Conservation (phyloP, 2,888 invertebrate genomes). For the Tenthredo distinguenda region DNA sequence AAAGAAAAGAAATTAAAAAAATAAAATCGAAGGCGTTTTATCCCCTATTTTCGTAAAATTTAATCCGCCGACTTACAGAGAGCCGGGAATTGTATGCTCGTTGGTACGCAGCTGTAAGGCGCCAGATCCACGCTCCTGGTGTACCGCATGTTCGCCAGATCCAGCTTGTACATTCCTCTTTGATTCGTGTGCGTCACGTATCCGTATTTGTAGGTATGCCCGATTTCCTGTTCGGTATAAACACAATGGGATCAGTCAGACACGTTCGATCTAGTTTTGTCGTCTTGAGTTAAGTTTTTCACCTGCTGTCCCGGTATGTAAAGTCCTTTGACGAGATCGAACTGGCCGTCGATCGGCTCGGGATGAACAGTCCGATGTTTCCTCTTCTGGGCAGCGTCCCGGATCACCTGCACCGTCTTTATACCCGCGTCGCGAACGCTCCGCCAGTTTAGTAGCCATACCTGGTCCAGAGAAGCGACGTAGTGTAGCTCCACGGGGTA, state of each 20-base stretch:
- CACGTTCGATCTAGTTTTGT: too few species aligned
- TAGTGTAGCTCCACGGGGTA: conserved; percentile 86
- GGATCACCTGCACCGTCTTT: conserved; percentile 86
- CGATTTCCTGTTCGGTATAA: conserved; percentile 78
- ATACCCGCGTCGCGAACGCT: conserved; percentile 81
- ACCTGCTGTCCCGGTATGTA: conserved; percentile 83
- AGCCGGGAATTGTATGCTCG: conserved; percentile 85
- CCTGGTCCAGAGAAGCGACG: conserved; percentile 86
- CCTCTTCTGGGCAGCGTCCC: conserved; percentile 86
- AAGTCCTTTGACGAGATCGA: conserved; percentile 85
- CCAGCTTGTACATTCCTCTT: conserved; percentile 86
- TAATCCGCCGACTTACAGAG: conserved; percentile 82
- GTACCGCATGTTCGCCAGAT: conserved; percentile 86
- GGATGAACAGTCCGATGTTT: conserved; percentile 87
- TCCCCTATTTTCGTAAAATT: background rate
- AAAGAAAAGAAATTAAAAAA: too few species aligned
- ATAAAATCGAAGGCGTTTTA: too few species aligned
- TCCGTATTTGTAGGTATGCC: conserved; percentile 84
- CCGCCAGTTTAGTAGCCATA: conserved; percentile 88
- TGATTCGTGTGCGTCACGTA: conserved; percentile 88
- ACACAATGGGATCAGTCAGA: too few species aligned
- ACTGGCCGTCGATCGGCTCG: conserved; percentile 88
- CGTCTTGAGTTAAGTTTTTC: conserved; percentile 46
- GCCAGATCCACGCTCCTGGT: conserved; percentile 86
- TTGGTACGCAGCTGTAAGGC: conserved; percentile 87